Conservation (phyloP, 2,113 vertebrate species). For the Suricata suricatta region DNA sequence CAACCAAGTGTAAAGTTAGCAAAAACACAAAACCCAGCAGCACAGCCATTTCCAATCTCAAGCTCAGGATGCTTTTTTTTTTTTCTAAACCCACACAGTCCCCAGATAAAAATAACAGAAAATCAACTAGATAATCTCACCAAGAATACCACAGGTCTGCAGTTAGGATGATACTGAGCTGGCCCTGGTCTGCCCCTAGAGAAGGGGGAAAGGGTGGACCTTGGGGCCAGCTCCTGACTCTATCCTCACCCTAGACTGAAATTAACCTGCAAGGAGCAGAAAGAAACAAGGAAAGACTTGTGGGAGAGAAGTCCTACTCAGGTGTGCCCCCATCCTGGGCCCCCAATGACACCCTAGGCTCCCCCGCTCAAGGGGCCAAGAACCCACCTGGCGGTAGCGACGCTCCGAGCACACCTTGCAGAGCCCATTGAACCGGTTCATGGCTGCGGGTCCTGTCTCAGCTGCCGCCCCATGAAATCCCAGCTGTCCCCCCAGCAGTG, state of each 20-base stretch:
- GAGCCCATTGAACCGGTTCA: conserved; percentile 92
- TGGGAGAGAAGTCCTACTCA: background rate
- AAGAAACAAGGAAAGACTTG: background rate
- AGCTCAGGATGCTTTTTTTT: background rate
- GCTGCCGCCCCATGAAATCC: conserved; percentile 82
- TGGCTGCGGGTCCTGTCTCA: conserved; percentile 75
- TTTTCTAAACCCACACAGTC: background rate
- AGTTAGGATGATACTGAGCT: background rate
- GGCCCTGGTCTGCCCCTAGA: background rate
- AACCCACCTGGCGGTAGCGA: conserved; percentile 91
- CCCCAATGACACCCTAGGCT: accelerated
- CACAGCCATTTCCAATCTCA: background rate
- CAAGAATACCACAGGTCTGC: background rate
- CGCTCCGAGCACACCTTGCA: conserved; percentile 93
- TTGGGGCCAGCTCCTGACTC: background rate
- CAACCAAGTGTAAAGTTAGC: background rate
- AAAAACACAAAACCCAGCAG: background rate
- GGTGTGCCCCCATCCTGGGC: background rate
- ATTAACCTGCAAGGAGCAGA: background rate
- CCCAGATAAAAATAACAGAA: conserved; percentile 24
- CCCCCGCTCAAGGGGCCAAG: background rate
- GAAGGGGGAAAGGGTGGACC: background rate
- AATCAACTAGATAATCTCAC: background rate
- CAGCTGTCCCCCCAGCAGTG: conserved; percentile 65
- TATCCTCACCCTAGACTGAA: background rate